A percentile compares a stretch with the other conserved stretches of the same genome.
Conservation (phyloP, 2,888 invertebrate species). For the Trichogramma evanescens region DNA sequence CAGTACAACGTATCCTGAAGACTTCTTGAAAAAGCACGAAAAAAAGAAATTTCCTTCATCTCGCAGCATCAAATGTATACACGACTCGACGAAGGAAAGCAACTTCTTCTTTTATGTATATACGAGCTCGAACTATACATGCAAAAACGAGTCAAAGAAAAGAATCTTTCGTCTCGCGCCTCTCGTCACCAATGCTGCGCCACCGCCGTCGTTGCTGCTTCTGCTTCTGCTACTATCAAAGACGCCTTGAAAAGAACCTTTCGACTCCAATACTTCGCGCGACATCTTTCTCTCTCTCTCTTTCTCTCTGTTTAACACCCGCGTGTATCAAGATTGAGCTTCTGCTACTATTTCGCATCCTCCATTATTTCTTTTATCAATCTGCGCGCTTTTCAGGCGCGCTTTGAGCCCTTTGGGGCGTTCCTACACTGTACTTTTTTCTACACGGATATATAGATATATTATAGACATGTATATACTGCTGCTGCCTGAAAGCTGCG, state of each 20-base stretch:
- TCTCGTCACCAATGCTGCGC: too few relatives aligned
- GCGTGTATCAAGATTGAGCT: conserved; percentile 39
- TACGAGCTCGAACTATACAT: too few relatives aligned
- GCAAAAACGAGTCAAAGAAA: too few relatives aligned
- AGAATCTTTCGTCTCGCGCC: too few relatives aligned
- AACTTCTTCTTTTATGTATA: background rate
- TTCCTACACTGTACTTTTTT: too few relatives aligned
- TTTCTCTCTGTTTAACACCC: too few relatives aligned
- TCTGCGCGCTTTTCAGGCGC: conserved; percentile 42
- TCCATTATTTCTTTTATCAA: conserved; percentile 48
- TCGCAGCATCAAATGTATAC: background rate
- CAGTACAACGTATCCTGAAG: too few relatives aligned
- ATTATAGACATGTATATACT: background rate
- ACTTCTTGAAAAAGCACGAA: background rate
- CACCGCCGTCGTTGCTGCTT: too few relatives aligned
- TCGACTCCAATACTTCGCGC: background rate
- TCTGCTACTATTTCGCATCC: conserved; percentile 43
- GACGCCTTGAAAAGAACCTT: background rate
- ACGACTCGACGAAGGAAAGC: conserved; percentile 3
- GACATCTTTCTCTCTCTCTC: conserved; percentile 5
- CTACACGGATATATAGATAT: too few relatives aligned
- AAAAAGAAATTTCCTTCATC: background rate
- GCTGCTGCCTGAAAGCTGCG: conserved; percentile 43
- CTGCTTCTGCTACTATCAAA: too few relatives aligned
- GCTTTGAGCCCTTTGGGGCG: conserved; percentile 37